Percentiles rank a stretch among this genome's conserved stretches.
phyloP scores from a whole-genome alignment of 1,140 invertebrate species.

The Cotesia typhae region DNA sequence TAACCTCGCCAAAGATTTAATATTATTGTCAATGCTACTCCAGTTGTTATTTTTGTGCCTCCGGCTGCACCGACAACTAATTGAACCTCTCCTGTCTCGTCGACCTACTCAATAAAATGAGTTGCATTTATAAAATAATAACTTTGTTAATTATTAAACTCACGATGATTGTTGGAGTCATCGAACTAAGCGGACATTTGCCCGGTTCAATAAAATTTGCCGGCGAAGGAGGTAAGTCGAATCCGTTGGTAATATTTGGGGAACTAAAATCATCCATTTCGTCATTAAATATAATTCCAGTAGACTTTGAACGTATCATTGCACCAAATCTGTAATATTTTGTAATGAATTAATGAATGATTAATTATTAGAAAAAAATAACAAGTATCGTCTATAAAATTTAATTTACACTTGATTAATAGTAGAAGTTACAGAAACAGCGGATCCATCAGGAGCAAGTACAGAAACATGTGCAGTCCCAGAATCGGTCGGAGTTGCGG shows the following conservation, averaged over 20 bases:
- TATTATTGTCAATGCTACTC: conserved; percentile 74
- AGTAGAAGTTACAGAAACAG: conserved; percentile 88
- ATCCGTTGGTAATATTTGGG: conserved; percentile 81
- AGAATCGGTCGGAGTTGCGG: conserved; percentile 68
- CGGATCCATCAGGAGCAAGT: conserved; percentile 83
- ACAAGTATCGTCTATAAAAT: conserved; percentile 12
- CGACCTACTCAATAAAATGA: conserved; percentile 56
- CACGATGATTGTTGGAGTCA: conserved; percentile 83
- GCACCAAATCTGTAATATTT: conserved; percentile 75
- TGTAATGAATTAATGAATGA: conserved; percentile 44
- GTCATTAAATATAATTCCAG: conserved; percentile 94
- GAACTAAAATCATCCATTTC: conserved; percentile 97
- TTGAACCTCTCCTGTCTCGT: conserved; percentile 71
- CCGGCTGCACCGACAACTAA: conserved; percentile 87
- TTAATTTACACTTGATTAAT: conserved; percentile 84
- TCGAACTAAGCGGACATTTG: conserved; percentile 90
- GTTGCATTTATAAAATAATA: too few relatives aligned
- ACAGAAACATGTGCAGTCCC: conserved; percentile 90
- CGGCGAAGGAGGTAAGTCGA: conserved; percentile 79
- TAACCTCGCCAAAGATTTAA: conserved; percentile 54
- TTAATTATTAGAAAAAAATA: background rate
- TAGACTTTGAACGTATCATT: conserved; percentile 73
- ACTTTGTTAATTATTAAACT: conserved; percentile 26
- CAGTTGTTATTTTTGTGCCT: conserved; percentile 88
- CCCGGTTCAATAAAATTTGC: conserved; percentile 82